Base-by-base conservation (phyloP, 2,888 invertebrate species). In the Eilema sororculum region DNA sequence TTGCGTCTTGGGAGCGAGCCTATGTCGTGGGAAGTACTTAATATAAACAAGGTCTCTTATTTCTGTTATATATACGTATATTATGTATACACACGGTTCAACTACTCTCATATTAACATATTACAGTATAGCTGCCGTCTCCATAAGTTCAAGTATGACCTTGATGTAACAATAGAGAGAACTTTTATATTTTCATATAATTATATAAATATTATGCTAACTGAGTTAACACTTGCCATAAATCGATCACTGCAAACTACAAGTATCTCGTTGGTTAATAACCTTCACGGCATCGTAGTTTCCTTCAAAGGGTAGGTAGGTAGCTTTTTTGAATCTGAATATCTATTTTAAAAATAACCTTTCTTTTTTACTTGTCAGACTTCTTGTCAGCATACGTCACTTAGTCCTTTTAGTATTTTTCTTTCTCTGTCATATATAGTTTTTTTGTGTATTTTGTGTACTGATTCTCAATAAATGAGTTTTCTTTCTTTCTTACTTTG, bases 111-210 rank as follows among this genome's bases (percentile, higher is more conserved):
- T 12, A 9, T 20, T 28, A 33, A 60, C 30, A 58, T 25, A 58
- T 25, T 28, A 52, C 52, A n/a, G 52, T 28, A n/a, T 28, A 59
- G 28, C 20, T 28, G 2, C n/a, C 52, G n/a, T 52, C 8, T 20
- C 52, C n/a, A 52, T 52, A 52, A 52, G 52, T 52, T 52, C 52
- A n/a, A 20, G 8, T 52, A 9, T 52, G 52, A n/a, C n/a, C n/a
- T 52, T 52, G 52, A n/a, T n/a, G 52, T 52, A 52, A n/a, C n/a
- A n/a, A 52, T 52, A 52, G n/a, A 52, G n/a, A 52, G 52, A 52
- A 52, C 20, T n/a, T 52, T 52, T n/a, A 52, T 52, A 52, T n/a
- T 52, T 52, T 52, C n/a, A 8, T 52, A 46, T 46, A 52, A 52
- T 52, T 52, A n/a, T 52, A 52, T 52, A n/a, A 52, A 52, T n/a